Evolutionary conservation across 1,140 invertebrate species (phyloP), one percentile per base, ranked within the genome.

Genomic region (Neocloeon triangulifer): DNA sequence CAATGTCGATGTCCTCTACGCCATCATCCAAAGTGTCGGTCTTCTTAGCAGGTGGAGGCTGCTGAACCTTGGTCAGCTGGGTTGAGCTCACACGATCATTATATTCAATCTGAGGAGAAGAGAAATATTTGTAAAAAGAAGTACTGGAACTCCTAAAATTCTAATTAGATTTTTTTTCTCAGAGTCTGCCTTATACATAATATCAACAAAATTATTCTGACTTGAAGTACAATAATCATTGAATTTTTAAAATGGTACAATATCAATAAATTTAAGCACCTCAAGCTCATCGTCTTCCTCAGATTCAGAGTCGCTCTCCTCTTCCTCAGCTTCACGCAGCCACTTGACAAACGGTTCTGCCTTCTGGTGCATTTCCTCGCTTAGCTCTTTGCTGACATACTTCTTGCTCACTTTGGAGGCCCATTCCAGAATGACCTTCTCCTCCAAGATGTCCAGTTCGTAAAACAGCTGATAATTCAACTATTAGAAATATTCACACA

Each of bases 271-370:
- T n/a, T n/a, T n/a, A n/a, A n/a, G n/a, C n/a, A 66, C 64, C 50
- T 73, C 66, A 15, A 70, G 55, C 42, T 76, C 71, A 41, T 69
- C 66, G 47, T 66, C 65, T 37, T 71, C 69, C 30, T 74, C 72
- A 14, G 71, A 66, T 5, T 64, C 66, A 16, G 73, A 69, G 10
- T 68, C 67, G 19, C 66, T 68, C 32, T 80, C 74, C 50, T 94
- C 86, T 51, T 92, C 88, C 44, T 96, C 88, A 33, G 94, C 92
- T 56, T 97, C 84, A 51, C 85, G 71, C 25, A 98, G 65, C 94
- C 94, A 98, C 42, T 76, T 86, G 7, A 98, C 67, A 53, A 99
- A 94, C 22, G 85, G 86, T 45, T 76, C 67, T 27, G 86, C 89
- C 45, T 84, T 78, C 23, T 74, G 69, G 40, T 89, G 81, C 50